phyloP scores from a whole-genome alignment of 2,113 vertebrate genomes.

The Apteryx mantelli region DNA sequence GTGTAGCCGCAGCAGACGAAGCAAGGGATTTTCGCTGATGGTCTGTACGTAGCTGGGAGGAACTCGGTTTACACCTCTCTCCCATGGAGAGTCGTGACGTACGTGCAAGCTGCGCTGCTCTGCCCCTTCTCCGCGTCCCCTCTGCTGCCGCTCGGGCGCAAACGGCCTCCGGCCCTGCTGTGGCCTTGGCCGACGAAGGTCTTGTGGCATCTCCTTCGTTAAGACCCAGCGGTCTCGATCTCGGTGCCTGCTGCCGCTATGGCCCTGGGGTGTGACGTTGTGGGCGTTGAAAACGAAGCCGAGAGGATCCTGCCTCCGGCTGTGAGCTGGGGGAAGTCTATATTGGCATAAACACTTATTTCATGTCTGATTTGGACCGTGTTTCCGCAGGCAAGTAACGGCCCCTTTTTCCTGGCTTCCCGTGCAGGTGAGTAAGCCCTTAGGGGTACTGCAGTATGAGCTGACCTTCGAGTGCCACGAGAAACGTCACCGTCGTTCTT shows the following conservation, averaged over 20 bases:
- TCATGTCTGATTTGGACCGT: background rate
- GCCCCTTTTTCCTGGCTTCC: background rate
- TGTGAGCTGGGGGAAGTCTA: background rate
- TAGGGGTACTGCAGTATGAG: too few species aligned
- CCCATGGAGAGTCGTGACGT: background rate
- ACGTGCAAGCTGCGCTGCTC: background rate
- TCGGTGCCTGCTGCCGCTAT: background rate
- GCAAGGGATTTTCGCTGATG: background rate
- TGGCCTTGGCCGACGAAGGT: background rate
- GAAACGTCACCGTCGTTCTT: too few species aligned
- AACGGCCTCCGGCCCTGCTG: background rate
- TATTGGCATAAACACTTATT: background rate
- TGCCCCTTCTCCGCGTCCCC: background rate
- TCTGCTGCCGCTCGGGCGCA: background rate
- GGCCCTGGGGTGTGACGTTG: background rate
- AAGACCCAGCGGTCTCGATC: background rate
- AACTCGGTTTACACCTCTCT: background rate
- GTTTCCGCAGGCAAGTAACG: background rate
- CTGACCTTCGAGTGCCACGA: too few species aligned
- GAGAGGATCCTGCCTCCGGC: background rate
- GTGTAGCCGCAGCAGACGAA: background rate
- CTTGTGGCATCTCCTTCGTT: background rate
- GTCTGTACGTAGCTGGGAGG: background rate
- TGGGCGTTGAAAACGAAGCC: background rate
- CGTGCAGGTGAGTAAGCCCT: too few species aligned